Evolutionary conservation across 1,140 invertebrate species (phyloP), one percentile per base, ranked within the genome.

Genomic region (Ruditapes philippinarum): DNA sequence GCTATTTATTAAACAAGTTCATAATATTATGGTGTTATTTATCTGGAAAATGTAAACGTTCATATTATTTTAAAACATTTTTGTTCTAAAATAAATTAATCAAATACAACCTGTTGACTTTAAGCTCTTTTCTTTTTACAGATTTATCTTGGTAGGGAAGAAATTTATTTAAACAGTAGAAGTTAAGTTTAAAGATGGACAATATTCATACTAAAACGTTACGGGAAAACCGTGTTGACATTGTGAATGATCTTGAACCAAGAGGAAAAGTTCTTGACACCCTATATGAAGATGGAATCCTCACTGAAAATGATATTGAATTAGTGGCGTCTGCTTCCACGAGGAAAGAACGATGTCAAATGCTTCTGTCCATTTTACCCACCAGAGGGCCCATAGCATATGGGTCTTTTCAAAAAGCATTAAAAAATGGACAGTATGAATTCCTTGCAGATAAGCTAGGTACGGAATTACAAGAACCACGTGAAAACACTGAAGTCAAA

Each of bases 251-350:
- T 36, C 70, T 89, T 40, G 87, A 89, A 36, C 87, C 87, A 7
- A 42, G 36, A 51, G 79, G 80, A 40, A 19, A 9, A 31, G 79
- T 89, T 19, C 79, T 89, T 51, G 79, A 89, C 33, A 40, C 38
- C 0, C 36, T 89, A 36, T 83, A 57, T 62, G 87, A 89, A 51
- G 87, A 89, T 62, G 87, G 87, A 11, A 40, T 89, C 3, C 87
- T 89, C 4, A 89, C 87, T 49, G 87, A 89, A 60, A 89, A 89
- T 62, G 87, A 89, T 40, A 11, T 89, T 19, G 87, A 89, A 62
- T 28, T 74, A 22, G 70, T 89, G 25, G 51, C 78, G 68, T 74
- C 49, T 74, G 87, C 68, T 28, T 28, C 33, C 0, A 82, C 87
- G 14, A 70, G 87, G 45, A 89, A 83, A 76, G 78, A 89, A 83